These are phyloP conservation scores for Helicoverpa assulta DNA, from an alignment of 2,888 invertebrate species.

Conservation along the genomic window DNA sequence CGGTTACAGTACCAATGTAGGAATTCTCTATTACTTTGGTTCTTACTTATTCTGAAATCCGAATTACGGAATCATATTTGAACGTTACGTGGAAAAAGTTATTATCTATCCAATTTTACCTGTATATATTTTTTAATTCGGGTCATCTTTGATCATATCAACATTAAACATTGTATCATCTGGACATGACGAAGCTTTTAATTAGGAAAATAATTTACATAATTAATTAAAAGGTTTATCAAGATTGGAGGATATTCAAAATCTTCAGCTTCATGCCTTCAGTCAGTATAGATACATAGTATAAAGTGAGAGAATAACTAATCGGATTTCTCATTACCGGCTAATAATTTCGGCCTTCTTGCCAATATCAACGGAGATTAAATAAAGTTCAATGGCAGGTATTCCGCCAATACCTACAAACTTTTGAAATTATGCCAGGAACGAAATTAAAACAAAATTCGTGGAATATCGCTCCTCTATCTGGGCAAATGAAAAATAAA, in stretches of 20 bases:
- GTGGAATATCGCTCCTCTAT: constrained; percentile 59
- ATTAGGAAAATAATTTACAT: not conserved
- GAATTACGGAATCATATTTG: not conserved
- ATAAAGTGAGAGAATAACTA: not conserved
- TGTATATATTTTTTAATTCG: not conserved
- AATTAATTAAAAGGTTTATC: not conserved
- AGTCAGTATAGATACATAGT: not conserved
- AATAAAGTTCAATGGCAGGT: constrained; percentile 42
- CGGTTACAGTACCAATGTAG: constrained; percentile 7
- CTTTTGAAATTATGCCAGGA: constrained; percentile 66
- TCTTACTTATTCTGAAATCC: not conserved
- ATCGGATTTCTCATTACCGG: constrained; percentile 17
- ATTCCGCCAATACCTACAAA: constrained; percentile 55
- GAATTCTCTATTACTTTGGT: not conserved
- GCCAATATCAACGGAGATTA: constrained; percentile 36
- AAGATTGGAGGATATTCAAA: constrained; percentile 2
- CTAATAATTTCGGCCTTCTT: constrained; percentile 8
- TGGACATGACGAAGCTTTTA: not conserved
- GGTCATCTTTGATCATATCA: not conserved
- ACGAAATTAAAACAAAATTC: constrained; percentile 67
- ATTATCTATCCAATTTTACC: no score
- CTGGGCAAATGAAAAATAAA: constrained; percentile 72
- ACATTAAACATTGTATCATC: not conserved
- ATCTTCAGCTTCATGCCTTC: not conserved
- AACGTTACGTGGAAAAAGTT: not conserved